Base-by-base conservation (phyloP, 2,888 invertebrate species). In the Eupeodes latifasciatus region DNA sequence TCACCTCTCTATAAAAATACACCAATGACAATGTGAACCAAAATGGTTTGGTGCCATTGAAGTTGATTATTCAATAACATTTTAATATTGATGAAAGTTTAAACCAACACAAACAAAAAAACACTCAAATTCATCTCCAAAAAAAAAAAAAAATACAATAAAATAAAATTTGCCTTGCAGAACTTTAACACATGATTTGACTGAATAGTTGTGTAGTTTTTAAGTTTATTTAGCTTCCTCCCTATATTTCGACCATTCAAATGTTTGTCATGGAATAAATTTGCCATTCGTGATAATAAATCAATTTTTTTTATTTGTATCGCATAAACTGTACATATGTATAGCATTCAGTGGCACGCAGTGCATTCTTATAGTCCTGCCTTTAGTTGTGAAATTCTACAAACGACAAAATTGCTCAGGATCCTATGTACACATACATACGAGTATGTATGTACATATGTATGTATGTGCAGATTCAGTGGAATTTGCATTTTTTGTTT, bases 221-320 rank as follows among this genome's bases (percentile, higher is more conserved):
- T 19, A 71, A 71, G 19, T 71, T 71, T 71, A 71, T 71, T 57
- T 55, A 34, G 36, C 12, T 61, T 2, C 9, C 47, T 49, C 11
- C n/a, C 36, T 27, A 19, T 1, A 61, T 61, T 69, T 6, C 6
- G 34, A 40, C 53, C 67, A 14, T 83, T 78, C 47, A 67, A 74
- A 78, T 74, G 44, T 40, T 78, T 61, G 11, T 72, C 78, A 49
- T 16, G 44, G 61, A 74, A 84, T 74, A 74, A 76, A 84, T 84
- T 84, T 74, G 47, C 67, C 61, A 69, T 84, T 79, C 27, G 72
- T 67, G 83, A 78, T 79, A 79, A 79, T 79, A 84, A 84, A 84
- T 79, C 83, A 84, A 74, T 83, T 78, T 83, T 49, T 76, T 76
- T 53, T 19, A 19, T 19, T 14, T n/a, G 27, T 44, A 4, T 47